phyloP scores from a whole-genome alignment of 2,888 invertebrate species.

The Apoda limacodes region DNA sequence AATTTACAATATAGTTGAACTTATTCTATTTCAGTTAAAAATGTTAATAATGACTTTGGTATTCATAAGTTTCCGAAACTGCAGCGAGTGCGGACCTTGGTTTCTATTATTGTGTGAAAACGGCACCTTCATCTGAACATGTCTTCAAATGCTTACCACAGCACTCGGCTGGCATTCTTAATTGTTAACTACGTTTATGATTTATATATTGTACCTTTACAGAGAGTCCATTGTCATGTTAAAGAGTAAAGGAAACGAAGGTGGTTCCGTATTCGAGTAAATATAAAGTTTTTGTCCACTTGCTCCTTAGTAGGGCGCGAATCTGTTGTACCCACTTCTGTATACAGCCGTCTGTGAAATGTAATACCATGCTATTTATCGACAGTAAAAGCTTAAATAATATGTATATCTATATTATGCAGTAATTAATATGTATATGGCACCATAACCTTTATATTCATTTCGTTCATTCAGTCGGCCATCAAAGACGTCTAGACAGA shows the following conservation, averaged over 20 bases:
- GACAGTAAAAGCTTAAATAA: no score
- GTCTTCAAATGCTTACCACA: slow-evolving; percentile 50
- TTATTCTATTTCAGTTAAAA: slow-evolving; percentile 58
- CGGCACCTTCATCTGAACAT: no score
- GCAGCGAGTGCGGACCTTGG: neutral
- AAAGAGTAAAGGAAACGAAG: slow-evolving; percentile 48
- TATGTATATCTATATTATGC: no score
- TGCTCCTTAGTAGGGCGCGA: slow-evolving; percentile 84
- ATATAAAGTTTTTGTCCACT: slow-evolving; percentile 49
- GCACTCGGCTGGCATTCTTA: slow-evolving; percentile 59
- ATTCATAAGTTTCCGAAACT: slow-evolving; percentile 54
- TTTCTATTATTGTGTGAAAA: neutral
- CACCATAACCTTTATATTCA: no score
- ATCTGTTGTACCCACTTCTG: slow-evolving; percentile 94
- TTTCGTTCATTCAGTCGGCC: no score
- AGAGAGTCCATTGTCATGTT: slow-evolving; percentile 70
- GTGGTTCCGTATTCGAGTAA: slow-evolving; percentile 59
- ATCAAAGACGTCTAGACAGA: no score
- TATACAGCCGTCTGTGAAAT: slow-evolving; percentile 92
- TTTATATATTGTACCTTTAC: slow-evolving; percentile 66
- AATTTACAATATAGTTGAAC: slow-evolving; percentile 54
- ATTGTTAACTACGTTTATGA: slow-evolving; percentile 52
- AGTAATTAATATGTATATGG: no score
- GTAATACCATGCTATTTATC: no score
- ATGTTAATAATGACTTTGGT: slow-evolving; percentile 64